Evolutionary conservation across 1,140 invertebrate species (phyloP).

Genomic region (Pachyrhynchus sulphureomaculatus): DNA sequence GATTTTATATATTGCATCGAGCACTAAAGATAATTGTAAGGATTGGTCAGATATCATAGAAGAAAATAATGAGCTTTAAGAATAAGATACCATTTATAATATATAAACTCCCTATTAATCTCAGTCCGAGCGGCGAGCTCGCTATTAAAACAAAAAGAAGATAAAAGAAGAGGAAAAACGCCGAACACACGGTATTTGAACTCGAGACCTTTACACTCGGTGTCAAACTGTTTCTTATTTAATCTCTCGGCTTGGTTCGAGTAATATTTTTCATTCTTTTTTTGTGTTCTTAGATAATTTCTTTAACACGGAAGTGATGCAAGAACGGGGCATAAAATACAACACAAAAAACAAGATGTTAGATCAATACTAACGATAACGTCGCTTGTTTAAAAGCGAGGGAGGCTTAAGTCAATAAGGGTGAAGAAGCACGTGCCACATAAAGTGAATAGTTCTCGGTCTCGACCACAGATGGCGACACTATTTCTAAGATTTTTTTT

Average conservation of each 20-base stretch:
- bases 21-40: slow-evolving; percentile 32
- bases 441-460: no score
- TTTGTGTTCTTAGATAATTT: no score
- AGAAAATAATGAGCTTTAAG: slow-evolving; percentile 34
- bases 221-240: slow-evolving; percentile 37
- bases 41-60: slow-evolving; percentile 35
- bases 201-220: slow-evolving; percentile 45
- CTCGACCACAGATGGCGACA: no score
- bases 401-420: no score
- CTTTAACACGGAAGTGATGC: no score
- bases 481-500: no score
- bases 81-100: slow-evolving; percentile 38
- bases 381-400: no score
- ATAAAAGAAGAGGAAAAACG: slow-evolving; percentile 26
- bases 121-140: slow-evolving; percentile 37
- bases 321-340: no score
- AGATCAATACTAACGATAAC: no score
- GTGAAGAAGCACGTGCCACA: no score
- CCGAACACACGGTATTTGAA: slow-evolving; percentile 47
- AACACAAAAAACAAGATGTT: no score
- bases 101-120: slow-evolving; percentile 46
- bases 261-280: background rate
- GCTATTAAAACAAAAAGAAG: slow-evolving; percentile 38
- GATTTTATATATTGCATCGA: slow-evolving; percentile 35
- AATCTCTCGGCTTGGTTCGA: background rate